Evolutionary conservation across 2,113 vertebrate species (phyloP).

Genomic region (Pelmatolapia mariae): DNA sequence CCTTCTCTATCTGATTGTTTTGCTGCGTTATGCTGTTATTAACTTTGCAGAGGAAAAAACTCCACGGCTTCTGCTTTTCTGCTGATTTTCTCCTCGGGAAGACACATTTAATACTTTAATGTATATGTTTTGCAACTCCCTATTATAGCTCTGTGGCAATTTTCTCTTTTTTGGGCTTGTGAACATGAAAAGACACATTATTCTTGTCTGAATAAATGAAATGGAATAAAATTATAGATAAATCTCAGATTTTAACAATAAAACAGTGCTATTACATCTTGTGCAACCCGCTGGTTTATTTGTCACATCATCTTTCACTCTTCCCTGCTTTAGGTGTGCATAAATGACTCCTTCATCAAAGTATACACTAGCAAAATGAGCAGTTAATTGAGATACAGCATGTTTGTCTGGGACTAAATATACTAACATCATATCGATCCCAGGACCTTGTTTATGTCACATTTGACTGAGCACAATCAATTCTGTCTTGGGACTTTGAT

Average conservation of each 20-base stretch:
- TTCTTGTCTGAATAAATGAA: not conserved
- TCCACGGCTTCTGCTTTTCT: not conserved
- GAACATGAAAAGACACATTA: not conserved
- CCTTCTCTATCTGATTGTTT: constrained; percentile 42
- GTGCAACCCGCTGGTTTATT: not conserved
- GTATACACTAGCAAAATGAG: constrained; percentile 7
- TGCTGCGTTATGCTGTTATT: constrained; percentile 16
- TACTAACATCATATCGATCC: constrained; percentile 50
- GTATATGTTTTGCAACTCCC: not conserved
- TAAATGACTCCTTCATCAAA: constrained; percentile 62
- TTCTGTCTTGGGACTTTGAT: constrained; percentile 66
- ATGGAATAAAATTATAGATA: not conserved
- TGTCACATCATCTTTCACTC: constrained; percentile 34
- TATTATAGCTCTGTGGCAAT: not conserved
- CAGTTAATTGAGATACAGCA: constrained; percentile 70
- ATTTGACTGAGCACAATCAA: constrained; percentile 72
- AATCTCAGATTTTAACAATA: not conserved
- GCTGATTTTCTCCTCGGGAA: not conserved
- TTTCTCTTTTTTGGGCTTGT: not conserved
- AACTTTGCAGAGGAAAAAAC: constrained; percentile 3
- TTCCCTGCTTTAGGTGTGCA: not conserved
- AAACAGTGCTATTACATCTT: not conserved
- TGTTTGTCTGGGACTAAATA: constrained; percentile 51
- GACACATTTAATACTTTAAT: not conserved
- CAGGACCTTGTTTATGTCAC: constrained; percentile 69